Evolutionary conservation across 2,797 vertebrate species (phyloP), one percentile per base, ranked within the genome.

Genomic region (Muscicapa striata): DNA sequence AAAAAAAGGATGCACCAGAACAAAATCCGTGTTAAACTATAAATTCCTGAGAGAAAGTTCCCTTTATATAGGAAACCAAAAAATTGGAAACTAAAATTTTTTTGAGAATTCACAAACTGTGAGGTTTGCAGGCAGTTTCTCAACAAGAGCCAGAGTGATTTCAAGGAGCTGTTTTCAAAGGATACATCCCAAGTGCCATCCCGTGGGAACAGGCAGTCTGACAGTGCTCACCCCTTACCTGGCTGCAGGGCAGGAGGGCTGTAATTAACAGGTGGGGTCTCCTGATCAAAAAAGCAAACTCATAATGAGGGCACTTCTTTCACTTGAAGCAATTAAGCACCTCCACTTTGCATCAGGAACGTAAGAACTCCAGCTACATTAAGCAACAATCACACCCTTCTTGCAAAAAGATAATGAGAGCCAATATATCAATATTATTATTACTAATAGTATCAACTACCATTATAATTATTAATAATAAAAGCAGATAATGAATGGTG

Each of bases 111-210:
- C 45, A 52, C 5, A 21, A 66, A 63, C 3, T 4, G 52, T 40
- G 80, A 92, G 26, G 54, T 48, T 80, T 74, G 63, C 68, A 51
- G 48, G 34, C 52, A 52, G 45, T 16, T 80, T 74, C 61, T 70
- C 29, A 58, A 21, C 0, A 3, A 43, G 51, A 73, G 75, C 5
- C 3, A 1, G 10, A 40, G 38, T 32, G 59, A 48, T 75, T 81
- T 72, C 38, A 70, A 51, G 67, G 43, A 67, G 43, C 87, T 38
- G 2, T 48, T 73, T 84, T 14, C n/a, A 26, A 51, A 23, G 81
- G 77, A 62, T 8, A 68, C 38, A 72, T 18, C 72, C 67, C 30
- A 43, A 73, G 62, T 21, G 10, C 97, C 97, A 97, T 85, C 97
- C 97, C 8, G 54, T 84, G 96, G 96, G 69, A 77, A 49, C 24